Evolutionary conservation across 1,140 invertebrate genomes (phyloP), one percentile per base, ranked within the genome.

Genomic region (Calycopis cecrops): DNA sequence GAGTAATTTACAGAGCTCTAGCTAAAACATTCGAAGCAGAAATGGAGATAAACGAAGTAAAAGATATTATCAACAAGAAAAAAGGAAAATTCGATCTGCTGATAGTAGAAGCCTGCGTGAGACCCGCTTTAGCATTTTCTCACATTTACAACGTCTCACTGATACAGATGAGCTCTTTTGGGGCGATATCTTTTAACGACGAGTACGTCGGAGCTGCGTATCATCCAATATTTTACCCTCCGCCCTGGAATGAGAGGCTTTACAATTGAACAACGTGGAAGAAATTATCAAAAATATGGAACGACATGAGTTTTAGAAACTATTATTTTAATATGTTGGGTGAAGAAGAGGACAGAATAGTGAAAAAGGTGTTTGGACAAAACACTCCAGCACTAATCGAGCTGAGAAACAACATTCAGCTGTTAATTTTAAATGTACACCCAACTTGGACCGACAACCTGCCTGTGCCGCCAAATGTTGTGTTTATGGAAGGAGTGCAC

Each of bases 401-500:
- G 35, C 35, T 37, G 35, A 37, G n/a, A 4, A 37, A n/a, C n/a
- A 37, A 37, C 9, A 37, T 37, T 37, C 3, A 37, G 9, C 3
- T 37, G 35, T 11, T 37, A n/a, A 11, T 37, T 9, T 11, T 37
- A 37, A 37, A 37, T 64, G 68, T 66, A 9, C 79, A 90, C 77
- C 80, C 78, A 3, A 64, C 81, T 11, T 75, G 88, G 62, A 64
- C 78, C 33, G 67, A 73, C 42, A 71, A 81, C 47, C 69, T 79
- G 14, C 81, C 90, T 4, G 60, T 79, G 8, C 71, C 83, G 14
- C 87, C 88, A 9, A 73, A 61, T 51, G 76, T 88, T 4, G 65
- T 90, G 7, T 68, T 80, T 51, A 70, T 90, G 51, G 85, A 79
- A 37, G 88, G 88, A 10, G 66, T 87, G 33, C 88, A 89, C 65